A percentile compares a stretch with the other conserved stretches of the same genome.
Conservation (phyloP, 2,113 vertebrate species). For the Ailurus styani region DNA sequence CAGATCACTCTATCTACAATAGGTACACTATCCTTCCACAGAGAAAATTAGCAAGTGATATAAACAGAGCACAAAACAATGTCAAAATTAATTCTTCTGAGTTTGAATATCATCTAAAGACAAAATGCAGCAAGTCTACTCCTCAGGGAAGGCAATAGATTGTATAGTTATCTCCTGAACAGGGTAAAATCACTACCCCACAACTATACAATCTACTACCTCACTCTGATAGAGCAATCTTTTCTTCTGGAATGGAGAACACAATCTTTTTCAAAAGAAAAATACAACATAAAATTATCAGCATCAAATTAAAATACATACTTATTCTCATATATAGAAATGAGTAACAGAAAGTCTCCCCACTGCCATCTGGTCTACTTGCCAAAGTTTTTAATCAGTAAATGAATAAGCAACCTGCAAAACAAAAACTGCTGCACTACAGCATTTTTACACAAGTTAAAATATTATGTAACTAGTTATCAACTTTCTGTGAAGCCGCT, state of each 20-base stretch:
- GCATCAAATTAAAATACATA: neutral
- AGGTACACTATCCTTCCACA: neutral
- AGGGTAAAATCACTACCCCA: slow-evolving; percentile 89
- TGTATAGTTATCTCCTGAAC: slow-evolving; percentile 90
- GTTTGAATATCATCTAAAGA: neutral
- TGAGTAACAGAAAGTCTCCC: neutral
- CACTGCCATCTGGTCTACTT: neutral
- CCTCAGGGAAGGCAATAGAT: slow-evolving; percentile 90
- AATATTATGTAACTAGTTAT: neutral
- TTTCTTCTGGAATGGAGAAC: slow-evolving; percentile 48
- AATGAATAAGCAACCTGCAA: neutral
- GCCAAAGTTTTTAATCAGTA: neutral
- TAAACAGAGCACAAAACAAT: neutral
- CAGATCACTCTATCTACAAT: neutral
- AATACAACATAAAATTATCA: neutral
- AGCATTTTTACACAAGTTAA: slow-evolving; percentile 17
- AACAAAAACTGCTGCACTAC: neutral
- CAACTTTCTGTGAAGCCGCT: neutral
- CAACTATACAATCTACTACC: slow-evolving; percentile 93
- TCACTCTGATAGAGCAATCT: slow-evolving; percentile 86
- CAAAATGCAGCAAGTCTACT: slow-evolving; percentile 81
- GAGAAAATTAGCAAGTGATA: neutral
- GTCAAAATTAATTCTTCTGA: slow-evolving; percentile 38
- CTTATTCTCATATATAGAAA: slow-evolving; percentile 18
- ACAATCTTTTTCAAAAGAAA: slow-evolving; percentile 18